Evolutionary conservation across 1,140 invertebrate species (phyloP).

Genomic region (Lepidotrigona ventralis): DNA sequence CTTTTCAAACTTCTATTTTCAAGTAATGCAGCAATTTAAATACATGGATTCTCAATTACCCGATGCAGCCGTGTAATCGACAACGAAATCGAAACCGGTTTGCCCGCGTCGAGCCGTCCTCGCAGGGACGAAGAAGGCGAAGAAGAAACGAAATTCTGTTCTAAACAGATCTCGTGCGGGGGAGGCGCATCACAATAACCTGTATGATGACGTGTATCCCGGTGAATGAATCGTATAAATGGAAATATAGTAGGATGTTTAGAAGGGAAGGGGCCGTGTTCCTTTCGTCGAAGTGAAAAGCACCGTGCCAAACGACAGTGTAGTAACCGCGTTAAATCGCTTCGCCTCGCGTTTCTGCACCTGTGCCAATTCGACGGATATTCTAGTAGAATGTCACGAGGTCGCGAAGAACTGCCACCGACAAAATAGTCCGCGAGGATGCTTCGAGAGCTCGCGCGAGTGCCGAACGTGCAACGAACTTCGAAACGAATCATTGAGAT

Average conservation of each 20-base stretch:
- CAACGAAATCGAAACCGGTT: constrained; percentile 8
- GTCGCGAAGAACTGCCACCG: not conserved
- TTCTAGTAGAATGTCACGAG: constrained; percentile 60
- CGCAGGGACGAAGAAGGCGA: not conserved
- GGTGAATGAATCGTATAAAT: constrained; percentile 1
- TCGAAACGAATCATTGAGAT: not conserved
- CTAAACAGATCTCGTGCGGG: not conserved
- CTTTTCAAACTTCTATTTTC: not conserved
- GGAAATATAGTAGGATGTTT: not conserved
- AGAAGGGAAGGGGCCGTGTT: not conserved
- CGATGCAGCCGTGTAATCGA: not conserved
- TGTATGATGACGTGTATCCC: not conserved
- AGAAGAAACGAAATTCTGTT: not conserved
- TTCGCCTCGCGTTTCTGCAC: not conserved
- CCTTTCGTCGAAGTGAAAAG: not conserved
- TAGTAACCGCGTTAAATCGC: constrained; percentile 14
- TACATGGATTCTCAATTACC: not conserved
- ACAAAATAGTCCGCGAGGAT: constrained; percentile 30
- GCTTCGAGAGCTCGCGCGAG: not conserved
- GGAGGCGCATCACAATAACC: not conserved
- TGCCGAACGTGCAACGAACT: not conserved
- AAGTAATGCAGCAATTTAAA: not conserved
- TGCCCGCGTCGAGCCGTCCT: not conserved
- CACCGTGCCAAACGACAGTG: not conserved
- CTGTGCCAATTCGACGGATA: constrained; percentile 54